Evolutionary conservation across 2,888 invertebrate species (phyloP).

Genomic region (Eristalinus aeneus): DNA sequence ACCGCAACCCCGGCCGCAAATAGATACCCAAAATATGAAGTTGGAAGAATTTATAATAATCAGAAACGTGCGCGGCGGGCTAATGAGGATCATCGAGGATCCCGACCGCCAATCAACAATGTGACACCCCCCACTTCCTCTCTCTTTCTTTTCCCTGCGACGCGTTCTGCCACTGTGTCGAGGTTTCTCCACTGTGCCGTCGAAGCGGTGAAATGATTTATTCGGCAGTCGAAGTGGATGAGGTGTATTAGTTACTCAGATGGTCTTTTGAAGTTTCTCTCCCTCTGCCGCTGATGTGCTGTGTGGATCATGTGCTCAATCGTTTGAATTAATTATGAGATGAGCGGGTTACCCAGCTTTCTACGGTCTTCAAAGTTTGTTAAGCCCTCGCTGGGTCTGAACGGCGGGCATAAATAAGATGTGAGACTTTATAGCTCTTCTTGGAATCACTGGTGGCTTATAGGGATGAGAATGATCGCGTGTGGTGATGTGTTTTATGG

Average conservation of each 20-base stretch:
- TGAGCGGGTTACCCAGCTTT: constrained; percentile 24
- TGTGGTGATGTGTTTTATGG: background rate
- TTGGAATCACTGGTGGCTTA: background rate
- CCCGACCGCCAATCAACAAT: constrained; percentile 69
- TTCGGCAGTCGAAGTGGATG: constrained; percentile 53
- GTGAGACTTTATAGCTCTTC: constrained; percentile 14
- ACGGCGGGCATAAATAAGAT: constrained; percentile 23
- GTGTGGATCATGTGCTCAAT: constrained; percentile 55
- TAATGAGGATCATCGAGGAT: constrained; percentile 69
- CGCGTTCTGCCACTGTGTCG: background rate
- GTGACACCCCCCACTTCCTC: constrained; percentile 36
- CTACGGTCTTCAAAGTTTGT: background rate
- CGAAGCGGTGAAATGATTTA: constrained; percentile 53
- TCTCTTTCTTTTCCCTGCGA: background rate
- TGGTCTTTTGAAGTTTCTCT: constrained; percentile 56
- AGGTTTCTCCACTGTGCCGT: constrained; percentile 21
- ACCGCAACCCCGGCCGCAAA: constrained; percentile 40
- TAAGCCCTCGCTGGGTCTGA: background rate
- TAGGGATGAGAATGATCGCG: background rate
- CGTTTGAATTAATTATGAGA: constrained; percentile 56
- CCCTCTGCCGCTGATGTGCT: background rate
- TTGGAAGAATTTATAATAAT: constrained; percentile 53
- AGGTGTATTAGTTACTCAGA: constrained; percentile 58
- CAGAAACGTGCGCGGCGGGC: constrained; percentile 67
- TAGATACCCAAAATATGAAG: constrained; percentile 34